Base-by-base conservation (phyloP, 2,888 invertebrate genomes). In the Eupithecia inturbata region DNA sequence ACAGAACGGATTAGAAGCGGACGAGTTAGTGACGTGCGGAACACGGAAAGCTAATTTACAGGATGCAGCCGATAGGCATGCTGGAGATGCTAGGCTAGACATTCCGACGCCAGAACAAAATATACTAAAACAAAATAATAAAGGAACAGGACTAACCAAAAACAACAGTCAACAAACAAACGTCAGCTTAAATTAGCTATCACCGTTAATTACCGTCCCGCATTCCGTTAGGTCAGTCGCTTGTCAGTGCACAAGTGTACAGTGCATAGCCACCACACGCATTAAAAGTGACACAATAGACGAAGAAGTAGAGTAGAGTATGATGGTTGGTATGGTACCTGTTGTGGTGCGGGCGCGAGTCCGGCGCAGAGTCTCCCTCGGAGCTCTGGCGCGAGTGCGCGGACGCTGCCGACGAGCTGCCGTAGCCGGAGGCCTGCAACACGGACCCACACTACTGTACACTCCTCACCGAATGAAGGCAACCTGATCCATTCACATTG, bases 331-430 rank as follows among this genome's bases (percentile, higher is more conserved):
- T 60, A 22, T 26, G 60, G 53, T 84, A 93, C 93, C 93, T 93
- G 89, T 88, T 89, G 86, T 92, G 92, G 73, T 91, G 91, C 4
- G 87, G 89, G 14, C 87, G 82, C 67, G 84, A 77, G 85, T 89
- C 91, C 49, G 87, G 88, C 60, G 90, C 89, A 74, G 89, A 90
- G 83, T 96, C 96, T 31, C 98, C 98, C 88, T 96, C 96, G 79
- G 97, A 97, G 92, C 98, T 98, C 92, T 98, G 98, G 81, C 98
- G 95, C 89, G 97, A 97, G 94, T 98, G 97, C 89, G 97, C 97
- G 79, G 97, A 96, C 90, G 97, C 97, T 81, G 96, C 97, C 73
- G 95, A 95, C 89, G 97, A 96, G 92, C 97, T 98, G 92, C 98
- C 98, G 92, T 98, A 98, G 77, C 98, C 98, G 71, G 98, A 98